Evolutionary conservation across 2,888 invertebrate species (phyloP).

Genomic region (Ormyrus nitidulus): DNA sequence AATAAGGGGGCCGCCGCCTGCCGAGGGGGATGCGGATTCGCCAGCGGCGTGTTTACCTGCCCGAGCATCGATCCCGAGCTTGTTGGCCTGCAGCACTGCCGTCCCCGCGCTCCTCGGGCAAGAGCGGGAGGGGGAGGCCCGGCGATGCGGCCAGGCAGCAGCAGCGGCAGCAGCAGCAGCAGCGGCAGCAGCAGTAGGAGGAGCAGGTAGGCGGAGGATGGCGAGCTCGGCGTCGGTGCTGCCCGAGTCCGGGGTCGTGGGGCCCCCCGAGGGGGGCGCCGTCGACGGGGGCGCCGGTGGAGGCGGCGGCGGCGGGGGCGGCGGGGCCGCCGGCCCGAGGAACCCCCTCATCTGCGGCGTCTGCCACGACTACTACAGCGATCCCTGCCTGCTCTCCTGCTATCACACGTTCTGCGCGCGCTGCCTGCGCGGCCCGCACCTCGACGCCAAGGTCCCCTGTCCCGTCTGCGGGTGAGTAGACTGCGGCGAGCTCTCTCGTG

Average conservation of each 20-base stretch:
- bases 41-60: not conserved
- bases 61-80: not conserved
- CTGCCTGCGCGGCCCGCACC: constrained; percentile 80
- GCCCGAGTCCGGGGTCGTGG: constrained; percentile 59
- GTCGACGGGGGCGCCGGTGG: constrained; percentile 60
- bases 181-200: too few relatives aligned
- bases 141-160: not conserved
- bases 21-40: too few relatives aligned
- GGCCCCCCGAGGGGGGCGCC: constrained; percentile 64
- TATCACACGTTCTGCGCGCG: constrained; percentile 84
- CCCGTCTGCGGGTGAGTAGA: constrained; percentile 81
- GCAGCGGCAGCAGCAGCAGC: too few relatives aligned
- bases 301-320: constrained; percentile 62
- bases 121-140: not conserved
- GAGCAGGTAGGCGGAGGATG: constrained; percentile 58
- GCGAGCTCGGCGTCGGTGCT: constrained; percentile 60
- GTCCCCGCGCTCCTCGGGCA: not conserved
- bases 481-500: not conserved
- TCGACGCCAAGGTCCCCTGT: constrained; percentile 81
- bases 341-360: constrained; percentile 82
- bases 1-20: too few relatives aligned
- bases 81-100: not conserved
- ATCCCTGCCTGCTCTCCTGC: constrained; percentile 83
- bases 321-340: constrained; percentile 64
- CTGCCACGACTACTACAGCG: constrained; percentile 83